Evolutionary conservation across 2,888 invertebrate species (phyloP).

Genomic region (Papilio elwesi): DNA sequence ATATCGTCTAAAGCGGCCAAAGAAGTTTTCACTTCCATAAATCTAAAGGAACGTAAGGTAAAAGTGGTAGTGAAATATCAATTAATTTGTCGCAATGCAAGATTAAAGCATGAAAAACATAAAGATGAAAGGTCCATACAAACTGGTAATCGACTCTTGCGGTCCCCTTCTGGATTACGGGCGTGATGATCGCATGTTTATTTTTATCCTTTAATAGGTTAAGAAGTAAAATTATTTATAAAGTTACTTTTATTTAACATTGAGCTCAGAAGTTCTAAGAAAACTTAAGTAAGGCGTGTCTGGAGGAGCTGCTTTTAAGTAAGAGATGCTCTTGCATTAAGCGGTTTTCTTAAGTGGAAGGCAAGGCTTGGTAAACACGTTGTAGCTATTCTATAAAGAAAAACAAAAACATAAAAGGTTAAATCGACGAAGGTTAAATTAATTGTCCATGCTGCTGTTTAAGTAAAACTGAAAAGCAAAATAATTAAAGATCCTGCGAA

Average conservation of each 20-base stretch:
- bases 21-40: too few species aligned
- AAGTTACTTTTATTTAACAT: constrained; percentile 1
- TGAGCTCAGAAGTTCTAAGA: not conserved
- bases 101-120: too few species aligned
- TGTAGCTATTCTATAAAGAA: constrained; percentile 24
- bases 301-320: constrained; percentile 21
- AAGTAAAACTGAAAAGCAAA: not conserved
- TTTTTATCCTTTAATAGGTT: not conserved
- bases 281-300: constrained; percentile 25
- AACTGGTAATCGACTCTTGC: too few species aligned
- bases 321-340: constrained; percentile 33
- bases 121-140: too few species aligned
- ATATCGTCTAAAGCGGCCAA: too few species aligned
- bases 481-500: not conserved
- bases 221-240: not conserved
- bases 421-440: constrained; percentile 6
- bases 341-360: constrained; percentile 29
- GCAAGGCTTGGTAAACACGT: constrained; percentile 30
- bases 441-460: not conserved
- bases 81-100: too few species aligned
- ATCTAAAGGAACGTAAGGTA: too few species aligned
- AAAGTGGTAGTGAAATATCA: too few species aligned
- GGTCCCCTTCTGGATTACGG: not conserved
- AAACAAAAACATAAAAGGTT: constrained; percentile 18
- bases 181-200: not conserved